Conservation (phyloP, 2,888 invertebrate species). For the Archaeoteleia sp. region DNA sequence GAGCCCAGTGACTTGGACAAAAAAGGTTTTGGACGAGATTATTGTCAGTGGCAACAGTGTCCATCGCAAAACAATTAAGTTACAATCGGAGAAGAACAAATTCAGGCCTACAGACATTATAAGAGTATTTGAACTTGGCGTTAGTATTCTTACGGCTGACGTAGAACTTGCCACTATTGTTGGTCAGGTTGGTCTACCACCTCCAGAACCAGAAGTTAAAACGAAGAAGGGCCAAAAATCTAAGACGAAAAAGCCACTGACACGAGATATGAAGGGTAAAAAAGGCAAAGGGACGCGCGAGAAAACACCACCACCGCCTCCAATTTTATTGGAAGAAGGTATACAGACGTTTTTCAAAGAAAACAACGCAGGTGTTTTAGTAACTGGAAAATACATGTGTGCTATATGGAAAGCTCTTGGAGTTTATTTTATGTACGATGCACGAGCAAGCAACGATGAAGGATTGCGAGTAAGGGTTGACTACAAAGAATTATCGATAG, state of each 20-base stretch:
- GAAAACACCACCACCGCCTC: background rate
- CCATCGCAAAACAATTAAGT: conserved; percentile 61
- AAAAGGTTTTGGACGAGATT: conserved; percentile 68
- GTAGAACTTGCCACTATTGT: conserved; percentile 59
- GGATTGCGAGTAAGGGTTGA: conserved; percentile 52
- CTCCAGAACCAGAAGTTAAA: conserved; percentile 61
- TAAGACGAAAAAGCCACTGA: too few relatives aligned
- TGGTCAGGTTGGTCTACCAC: conserved; percentile 62
- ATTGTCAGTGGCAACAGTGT: conserved; percentile 62
- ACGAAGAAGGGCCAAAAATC: conserved; percentile 50
- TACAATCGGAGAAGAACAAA: conserved; percentile 42
- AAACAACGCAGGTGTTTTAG: conserved; percentile 66
- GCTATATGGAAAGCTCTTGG: conserved; percentile 69
- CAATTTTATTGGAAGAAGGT: conserved; percentile 60
- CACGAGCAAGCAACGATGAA: conserved; percentile 58
- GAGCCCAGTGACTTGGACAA: conserved; percentile 68
- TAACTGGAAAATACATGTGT: conserved; percentile 59
- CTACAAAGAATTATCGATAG: conserved; percentile 17
- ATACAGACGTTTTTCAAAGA: conserved; percentile 63
- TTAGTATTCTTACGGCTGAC: conserved; percentile 66
- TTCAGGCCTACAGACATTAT: conserved; percentile 63
- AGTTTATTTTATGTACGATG: conserved; percentile 68
- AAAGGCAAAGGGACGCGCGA: conserved; percentile 14
- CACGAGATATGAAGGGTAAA: conserved; percentile 49
- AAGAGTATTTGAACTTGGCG: conserved; percentile 67